A percentile compares a stretch with the other conserved stretches of the same genome.
These are phyloP conservation scores for Aptenodytes patagonicus DNA, from an alignment of 2,113 vertebrate species.

Conservation along the genomic window DNA sequence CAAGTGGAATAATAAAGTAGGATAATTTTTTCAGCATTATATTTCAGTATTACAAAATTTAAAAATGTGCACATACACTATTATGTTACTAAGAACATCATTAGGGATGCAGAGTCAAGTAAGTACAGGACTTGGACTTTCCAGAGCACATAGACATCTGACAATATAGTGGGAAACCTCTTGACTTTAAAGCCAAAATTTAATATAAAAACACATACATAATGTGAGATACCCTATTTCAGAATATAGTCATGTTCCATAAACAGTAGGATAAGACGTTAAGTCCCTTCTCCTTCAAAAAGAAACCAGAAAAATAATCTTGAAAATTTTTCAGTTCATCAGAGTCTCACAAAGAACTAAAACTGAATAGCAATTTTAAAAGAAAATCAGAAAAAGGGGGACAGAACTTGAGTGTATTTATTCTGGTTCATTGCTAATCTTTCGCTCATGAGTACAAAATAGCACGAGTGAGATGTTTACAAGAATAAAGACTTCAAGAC, in stretches of 20 bases:
- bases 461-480: background rate
- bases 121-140: background rate
- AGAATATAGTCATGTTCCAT: background rate
- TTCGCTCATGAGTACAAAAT: background rate
- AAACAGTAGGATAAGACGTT: background rate
- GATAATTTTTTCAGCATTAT: background rate
- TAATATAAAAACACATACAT: background rate
- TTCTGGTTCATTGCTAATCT: background rate
- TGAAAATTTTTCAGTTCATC: background rate
- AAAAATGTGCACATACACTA: background rate
- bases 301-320: background rate
- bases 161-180: background rate
- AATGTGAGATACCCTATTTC: background rate
- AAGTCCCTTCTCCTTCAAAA: background rate
- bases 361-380: background rate
- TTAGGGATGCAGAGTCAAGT: background rate
- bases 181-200: background rate
- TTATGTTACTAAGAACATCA: background rate
- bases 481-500: background rate
- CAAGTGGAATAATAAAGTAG: background rate
- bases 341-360: background rate
- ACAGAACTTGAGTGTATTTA: background rate
- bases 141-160: background rate
- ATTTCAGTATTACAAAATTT: background rate
- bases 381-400: background rate